Conservation (phyloP, 2,113 vertebrate genomes). For the Hyperoodon ampullatus region DNA sequence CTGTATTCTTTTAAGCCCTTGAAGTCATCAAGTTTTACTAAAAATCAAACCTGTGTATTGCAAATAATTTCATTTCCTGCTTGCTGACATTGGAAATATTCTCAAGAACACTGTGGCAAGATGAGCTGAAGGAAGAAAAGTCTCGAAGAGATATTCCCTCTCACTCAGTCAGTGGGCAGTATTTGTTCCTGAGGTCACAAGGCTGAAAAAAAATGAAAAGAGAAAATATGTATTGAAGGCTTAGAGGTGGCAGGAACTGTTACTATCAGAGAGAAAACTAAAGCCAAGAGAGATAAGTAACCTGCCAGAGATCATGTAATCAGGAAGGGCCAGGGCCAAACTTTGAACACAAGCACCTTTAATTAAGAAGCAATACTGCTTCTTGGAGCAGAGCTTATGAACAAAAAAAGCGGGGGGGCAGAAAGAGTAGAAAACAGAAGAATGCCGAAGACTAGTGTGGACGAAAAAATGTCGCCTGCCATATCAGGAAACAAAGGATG, state of each 20-base stretch:
- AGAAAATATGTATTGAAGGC: not conserved
- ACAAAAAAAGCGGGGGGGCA: fast-evolving
- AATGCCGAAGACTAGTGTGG: not conserved
- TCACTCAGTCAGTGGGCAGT: not conserved
- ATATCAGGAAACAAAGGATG: not conserved
- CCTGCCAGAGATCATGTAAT: not conserved
- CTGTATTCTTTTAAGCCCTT: not conserved
- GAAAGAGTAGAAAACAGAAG: conserved; percentile 21
- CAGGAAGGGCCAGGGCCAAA: not conserved
- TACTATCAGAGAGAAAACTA: conserved; percentile 1
- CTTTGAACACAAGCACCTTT: conserved; percentile 6
- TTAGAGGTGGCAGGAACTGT: not conserved
- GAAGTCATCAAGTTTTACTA: not conserved
- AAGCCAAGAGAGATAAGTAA: conserved; percentile 3
- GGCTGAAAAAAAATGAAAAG: conserved; percentile 3
- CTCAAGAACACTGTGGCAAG: not conserved
- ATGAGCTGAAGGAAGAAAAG: not conserved
- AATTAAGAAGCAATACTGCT: not conserved
- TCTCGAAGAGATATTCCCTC: not conserved
- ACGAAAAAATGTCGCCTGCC: not conserved
- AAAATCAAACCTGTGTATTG: not conserved
- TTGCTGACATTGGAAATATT: not conserved
- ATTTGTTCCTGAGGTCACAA: not conserved
- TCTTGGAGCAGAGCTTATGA: conserved; percentile 9
- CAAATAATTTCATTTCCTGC: conserved; percentile 34